Percentiles rank a stretch among this genome's conserved stretches.
Evolutionary conservation across 2,113 vertebrate species (phyloP).

Genomic region (Colaptes auratus): DNA sequence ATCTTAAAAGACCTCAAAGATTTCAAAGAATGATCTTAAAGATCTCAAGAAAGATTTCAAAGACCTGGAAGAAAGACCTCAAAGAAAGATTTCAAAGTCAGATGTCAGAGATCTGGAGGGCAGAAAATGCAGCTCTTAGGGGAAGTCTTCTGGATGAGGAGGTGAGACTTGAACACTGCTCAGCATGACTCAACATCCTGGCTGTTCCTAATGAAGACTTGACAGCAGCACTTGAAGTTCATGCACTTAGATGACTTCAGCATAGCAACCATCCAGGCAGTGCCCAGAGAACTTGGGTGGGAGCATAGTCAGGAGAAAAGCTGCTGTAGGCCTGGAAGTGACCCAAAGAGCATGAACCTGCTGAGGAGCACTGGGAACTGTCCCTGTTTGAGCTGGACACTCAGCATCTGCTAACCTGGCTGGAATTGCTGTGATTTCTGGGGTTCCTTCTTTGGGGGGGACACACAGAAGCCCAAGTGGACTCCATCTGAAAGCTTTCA

Average conservation of each 20-base stretch:
- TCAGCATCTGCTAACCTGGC: background rate
- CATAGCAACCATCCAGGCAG: background rate
- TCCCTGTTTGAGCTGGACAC: background rate
- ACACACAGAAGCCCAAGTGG: fast-evolving
- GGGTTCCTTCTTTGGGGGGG: background rate
- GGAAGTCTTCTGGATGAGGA: background rate
- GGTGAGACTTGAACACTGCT: background rate
- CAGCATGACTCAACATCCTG: background rate
- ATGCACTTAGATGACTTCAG: background rate
- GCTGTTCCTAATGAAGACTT: background rate
- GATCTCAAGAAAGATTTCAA: too few species aligned
- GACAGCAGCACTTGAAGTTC: background rate
- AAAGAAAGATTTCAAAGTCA: too few species aligned
- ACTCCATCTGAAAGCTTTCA: background rate
- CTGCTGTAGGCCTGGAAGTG: background rate
- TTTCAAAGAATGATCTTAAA: too few species aligned
- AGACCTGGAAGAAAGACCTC: too few species aligned
- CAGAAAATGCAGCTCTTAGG: background rate
- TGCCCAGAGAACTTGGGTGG: background rate
- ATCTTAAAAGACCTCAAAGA: too few species aligned
- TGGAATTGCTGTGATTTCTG: background rate
- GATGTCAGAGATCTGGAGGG: background rate
- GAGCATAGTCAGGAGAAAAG: background rate
- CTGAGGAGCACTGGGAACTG: background rate
- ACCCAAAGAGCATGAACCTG: background rate